Conservation (phyloP, 2,113 vertebrate genomes). For the Syngnathoides biaculeatus region DNA sequence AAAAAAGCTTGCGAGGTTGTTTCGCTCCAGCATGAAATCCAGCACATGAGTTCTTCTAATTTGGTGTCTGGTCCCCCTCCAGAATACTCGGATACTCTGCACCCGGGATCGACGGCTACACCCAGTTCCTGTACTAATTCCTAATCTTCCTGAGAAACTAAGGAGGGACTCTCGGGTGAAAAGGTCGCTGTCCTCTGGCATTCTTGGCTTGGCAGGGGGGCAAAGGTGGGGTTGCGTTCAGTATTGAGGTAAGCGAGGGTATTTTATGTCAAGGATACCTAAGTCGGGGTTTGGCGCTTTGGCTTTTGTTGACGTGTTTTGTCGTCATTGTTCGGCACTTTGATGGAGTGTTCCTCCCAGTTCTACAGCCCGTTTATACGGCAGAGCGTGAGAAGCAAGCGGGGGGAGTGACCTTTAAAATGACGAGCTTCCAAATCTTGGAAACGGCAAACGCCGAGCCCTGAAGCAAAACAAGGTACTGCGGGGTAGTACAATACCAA, state of each 20-base stretch:
- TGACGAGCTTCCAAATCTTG: slow-evolving; percentile 43
- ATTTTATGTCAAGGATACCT: slow-evolving; percentile 65
- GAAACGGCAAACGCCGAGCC: slow-evolving; percentile 59
- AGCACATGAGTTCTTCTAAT: slow-evolving; percentile 41
- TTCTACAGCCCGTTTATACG: slow-evolving; percentile 28
- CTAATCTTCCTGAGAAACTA: slow-evolving; percentile 73
- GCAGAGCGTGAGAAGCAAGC: slow-evolving; percentile 36
- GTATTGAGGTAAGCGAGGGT: slow-evolving; percentile 47
- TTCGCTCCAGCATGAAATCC: slow-evolving; percentile 54
- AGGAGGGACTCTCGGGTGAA: slow-evolving; percentile 56
- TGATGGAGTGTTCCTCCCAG: slow-evolving; percentile 61
- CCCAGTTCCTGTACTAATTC: slow-evolving; percentile 52
- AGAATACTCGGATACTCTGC: slow-evolving; percentile 30
- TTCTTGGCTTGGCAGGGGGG: slow-evolving; percentile 67
- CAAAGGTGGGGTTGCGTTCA: slow-evolving; percentile 50
- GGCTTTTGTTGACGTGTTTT: slow-evolving; percentile 66
- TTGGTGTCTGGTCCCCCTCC: slow-evolving; percentile 33
- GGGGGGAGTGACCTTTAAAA: slow-evolving; percentile 42
- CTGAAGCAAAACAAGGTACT: slow-evolving; percentile 8
- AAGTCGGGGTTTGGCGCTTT: slow-evolving; percentile 51
- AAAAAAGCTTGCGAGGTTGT: slow-evolving; percentile 46
- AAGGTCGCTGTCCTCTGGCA: slow-evolving; percentile 60
- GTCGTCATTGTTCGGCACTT: slow-evolving; percentile 70
- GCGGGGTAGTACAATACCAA: too few relatives aligned
- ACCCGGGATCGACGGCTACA: slow-evolving; percentile 36